Conservation (phyloP, 2,888 invertebrate species). For the Cheilosia vulpina region DNA sequence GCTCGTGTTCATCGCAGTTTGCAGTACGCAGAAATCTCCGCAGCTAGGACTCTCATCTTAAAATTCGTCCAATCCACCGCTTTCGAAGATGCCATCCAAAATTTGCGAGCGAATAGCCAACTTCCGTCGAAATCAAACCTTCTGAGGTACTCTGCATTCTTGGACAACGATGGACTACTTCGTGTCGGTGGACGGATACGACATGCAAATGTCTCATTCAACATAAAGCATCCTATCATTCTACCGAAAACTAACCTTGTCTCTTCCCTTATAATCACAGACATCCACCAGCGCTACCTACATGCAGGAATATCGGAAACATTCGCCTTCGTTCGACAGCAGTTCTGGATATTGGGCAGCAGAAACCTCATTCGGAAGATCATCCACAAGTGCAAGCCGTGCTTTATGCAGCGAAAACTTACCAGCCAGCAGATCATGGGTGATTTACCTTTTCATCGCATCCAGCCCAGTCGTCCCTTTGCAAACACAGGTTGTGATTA, state of each 20-base stretch:
- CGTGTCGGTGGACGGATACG: conserved; percentile 18
- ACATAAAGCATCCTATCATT: conserved; percentile 30
- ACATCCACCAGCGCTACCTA: conserved; percentile 35
- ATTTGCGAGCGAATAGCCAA: neutral
- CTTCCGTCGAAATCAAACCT: neutral
- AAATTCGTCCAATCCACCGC: conserved; percentile 6
- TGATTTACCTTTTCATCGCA: conserved; percentile 17
- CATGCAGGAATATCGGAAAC: conserved; percentile 43
- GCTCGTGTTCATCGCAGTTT: neutral
- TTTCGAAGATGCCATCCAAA: neutral
- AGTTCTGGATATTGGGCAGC: conserved; percentile 20
- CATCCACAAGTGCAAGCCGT: neutral
- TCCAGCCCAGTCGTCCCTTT: neutral
- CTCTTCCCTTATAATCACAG: neutral
- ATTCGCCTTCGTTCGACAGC: conserved; percentile 43
- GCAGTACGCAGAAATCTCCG: conserved; percentile 2
- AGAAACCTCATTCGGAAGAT: no score
- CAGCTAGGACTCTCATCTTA: neutral
- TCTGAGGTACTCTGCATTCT: conserved; percentile 3
- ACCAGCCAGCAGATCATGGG: conserved; percentile 47
- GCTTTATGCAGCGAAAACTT: conserved; percentile 33
- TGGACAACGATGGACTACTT: conserved; percentile 20
- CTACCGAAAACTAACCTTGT: conserved; percentile 7
- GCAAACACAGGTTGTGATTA: conserved; percentile 26
- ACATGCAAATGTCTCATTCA: conserved; percentile 19